phyloP scores from a whole-genome alignment of 2,797 vertebrate species.

The Petrocephalus schoutedeni region DNA sequence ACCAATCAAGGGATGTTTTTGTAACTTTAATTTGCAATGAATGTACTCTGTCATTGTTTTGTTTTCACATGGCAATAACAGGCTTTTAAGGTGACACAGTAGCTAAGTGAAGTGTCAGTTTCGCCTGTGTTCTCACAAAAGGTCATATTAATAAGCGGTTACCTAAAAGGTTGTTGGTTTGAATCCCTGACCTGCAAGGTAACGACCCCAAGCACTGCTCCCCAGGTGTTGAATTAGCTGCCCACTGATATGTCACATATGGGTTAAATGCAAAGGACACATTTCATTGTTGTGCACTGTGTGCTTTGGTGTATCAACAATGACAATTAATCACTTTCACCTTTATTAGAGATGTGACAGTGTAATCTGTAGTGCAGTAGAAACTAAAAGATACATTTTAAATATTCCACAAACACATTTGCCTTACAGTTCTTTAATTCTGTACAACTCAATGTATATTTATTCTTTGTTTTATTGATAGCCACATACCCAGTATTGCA shows the following conservation, averaged over 20 bases:
- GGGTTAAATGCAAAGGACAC: too few relatives aligned
- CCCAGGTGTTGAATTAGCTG: too few relatives aligned
- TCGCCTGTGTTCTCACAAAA: constrained; percentile 27
- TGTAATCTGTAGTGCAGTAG: constrained; percentile 17
- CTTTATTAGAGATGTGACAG: background rate
- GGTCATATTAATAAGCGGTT: constrained; percentile 8
- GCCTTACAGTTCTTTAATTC: constrained; percentile 38
- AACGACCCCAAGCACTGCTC: too few relatives aligned
- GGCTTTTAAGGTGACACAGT: constrained; percentile 8
- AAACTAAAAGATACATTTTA: constrained; percentile 24
- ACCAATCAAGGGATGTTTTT: background rate
- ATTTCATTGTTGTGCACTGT: too few relatives aligned
- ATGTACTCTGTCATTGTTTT: background rate
- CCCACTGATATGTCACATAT: too few relatives aligned
- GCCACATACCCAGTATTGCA: background rate
- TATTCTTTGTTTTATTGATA: constrained; percentile 24
- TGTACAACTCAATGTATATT: constrained; percentile 18
- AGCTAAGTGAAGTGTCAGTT: constrained; percentile 19
- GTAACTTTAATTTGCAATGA: background rate
- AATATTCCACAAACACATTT: constrained; percentile 34
- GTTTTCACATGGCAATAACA: background rate
- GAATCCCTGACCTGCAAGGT: too few relatives aligned
- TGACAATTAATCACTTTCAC: too few relatives aligned
- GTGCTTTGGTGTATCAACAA: too few relatives aligned
- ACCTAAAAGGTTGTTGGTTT: too few relatives aligned